Evolutionary conservation across 92 coral and sea anemone genomes (phyloP).

Genomic region (Phenganax marumi): DNA sequence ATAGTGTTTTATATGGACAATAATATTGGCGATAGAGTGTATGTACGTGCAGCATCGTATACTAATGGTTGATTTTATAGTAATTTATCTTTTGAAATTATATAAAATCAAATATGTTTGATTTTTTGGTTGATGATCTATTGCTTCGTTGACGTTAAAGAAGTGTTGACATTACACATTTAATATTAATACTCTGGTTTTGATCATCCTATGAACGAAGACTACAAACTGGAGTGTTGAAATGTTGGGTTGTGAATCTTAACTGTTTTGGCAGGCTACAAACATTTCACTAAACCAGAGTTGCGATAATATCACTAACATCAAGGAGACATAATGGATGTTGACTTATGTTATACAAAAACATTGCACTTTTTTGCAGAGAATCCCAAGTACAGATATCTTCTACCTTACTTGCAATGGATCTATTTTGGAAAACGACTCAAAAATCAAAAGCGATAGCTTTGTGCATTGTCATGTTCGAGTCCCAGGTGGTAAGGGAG

Average conservation of each 20-base stretch:
- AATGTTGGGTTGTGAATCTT: no score
- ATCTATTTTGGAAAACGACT: conserved; percentile 42
- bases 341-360: neutral
- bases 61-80: neutral
- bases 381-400: conserved; percentile 52
- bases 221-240: no score
- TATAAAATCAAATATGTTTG: no score
- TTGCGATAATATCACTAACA: neutral
- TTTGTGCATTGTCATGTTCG: conserved; percentile 61
- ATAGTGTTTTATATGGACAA: neutral
- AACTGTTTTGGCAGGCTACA: no score
- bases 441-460: conserved; percentile 57
- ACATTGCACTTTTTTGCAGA: conserved; percentile 22
- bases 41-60: neutral
- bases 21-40: neutral
- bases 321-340: neutral
- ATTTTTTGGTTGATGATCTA: neutral
- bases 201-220: no score
- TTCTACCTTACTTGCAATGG: conserved; percentile 68
- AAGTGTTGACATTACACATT: no score
- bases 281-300: neutral
- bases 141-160: no score
- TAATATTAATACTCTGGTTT: no score
- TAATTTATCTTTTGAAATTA: neutral
- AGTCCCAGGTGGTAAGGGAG: conserved; percentile 93